Evolutionary conservation across 1,140 invertebrate genomes (phyloP).

Genomic region (Hypothenemus hampei): DNA sequence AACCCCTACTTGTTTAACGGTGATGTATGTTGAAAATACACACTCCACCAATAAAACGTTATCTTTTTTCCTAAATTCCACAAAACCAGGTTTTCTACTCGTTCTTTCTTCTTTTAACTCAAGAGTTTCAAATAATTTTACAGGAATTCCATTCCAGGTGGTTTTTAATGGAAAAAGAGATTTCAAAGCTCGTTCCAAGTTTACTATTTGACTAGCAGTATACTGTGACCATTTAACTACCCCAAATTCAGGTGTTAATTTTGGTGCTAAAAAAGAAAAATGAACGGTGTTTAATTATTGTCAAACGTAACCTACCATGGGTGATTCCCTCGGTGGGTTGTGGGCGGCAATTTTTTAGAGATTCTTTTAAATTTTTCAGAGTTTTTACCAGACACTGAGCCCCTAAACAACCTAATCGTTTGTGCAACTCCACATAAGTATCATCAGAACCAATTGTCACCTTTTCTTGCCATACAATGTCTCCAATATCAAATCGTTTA

Average conservation of each 20-base stretch:
- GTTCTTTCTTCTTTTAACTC: constrained; percentile 35
- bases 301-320: constrained; percentile 55
- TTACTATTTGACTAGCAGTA: constrained; percentile 56
- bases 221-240: constrained; percentile 60
- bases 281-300: background rate
- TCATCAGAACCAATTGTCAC: constrained; percentile 58
- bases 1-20: constrained; percentile 54
- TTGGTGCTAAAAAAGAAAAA: constrained; percentile 58
- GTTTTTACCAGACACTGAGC: constrained; percentile 62
- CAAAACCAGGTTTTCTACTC: constrained; percentile 43
- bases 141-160: constrained; percentile 50
- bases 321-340: constrained; percentile 60
- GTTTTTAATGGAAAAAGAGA: constrained; percentile 59
- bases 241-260: constrained; percentile 56
- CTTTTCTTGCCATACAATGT: constrained; percentile 66
- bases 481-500: constrained; percentile 82
- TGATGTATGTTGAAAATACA: constrained; percentile 53
- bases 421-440: constrained; percentile 61
- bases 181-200: constrained; percentile 61
- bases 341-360: constrained; percentile 52
- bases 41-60: constrained; percentile 55
- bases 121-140: constrained; percentile 59
- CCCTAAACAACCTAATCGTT: constrained; percentile 62
- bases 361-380: constrained; percentile 55
- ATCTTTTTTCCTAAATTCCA: constrained; percentile 50